A percentile compares a stretch with the other conserved stretches of the same genome.
Evolutionary conservation across 2,888 invertebrate species (phyloP).

Genomic region (Ophion ventricosus): DNA sequence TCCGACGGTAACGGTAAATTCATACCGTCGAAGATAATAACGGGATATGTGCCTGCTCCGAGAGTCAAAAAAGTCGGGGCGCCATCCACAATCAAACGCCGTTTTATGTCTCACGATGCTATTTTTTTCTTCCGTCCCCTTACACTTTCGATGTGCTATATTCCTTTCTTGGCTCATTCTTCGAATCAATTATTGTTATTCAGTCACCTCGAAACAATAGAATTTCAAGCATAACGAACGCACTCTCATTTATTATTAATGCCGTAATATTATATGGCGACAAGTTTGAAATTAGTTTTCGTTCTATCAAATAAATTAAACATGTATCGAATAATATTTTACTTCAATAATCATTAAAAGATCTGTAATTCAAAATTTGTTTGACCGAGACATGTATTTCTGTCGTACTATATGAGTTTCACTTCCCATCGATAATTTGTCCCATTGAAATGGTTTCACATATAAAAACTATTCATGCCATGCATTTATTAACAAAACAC

Average conservation of each 20-base stretch:
- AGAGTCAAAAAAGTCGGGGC: slow-evolving; percentile 66
- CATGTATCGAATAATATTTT: neutral
- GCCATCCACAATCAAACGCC: slow-evolving; percentile 52
- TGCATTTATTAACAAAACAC: neutral
- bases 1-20: slow-evolving; percentile 75
- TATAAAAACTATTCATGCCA: neutral
- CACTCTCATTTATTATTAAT: slow-evolving; percentile 12
- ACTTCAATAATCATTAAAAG: neutral
- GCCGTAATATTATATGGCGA: neutral
- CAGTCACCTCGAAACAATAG: slow-evolving; percentile 34
- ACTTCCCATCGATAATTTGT: neutral
- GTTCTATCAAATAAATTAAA: neutral
- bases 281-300: neutral
- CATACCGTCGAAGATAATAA: slow-evolving; percentile 77
- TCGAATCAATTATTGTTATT: slow-evolving; percentile 41
- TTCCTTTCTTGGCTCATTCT: slow-evolving; percentile 32
- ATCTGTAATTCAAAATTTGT: neutral
- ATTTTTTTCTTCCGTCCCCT: slow-evolving; percentile 23
- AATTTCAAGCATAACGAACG: slow-evolving; percentile 51
- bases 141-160: slow-evolving; percentile 11
- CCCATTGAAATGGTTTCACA: neutral
- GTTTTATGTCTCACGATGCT: slow-evolving; percentile 45
- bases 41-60: slow-evolving; percentile 60
- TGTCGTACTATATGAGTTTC: neutral
- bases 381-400: neutral